These are phyloP conservation scores for Tolypeutes matacus DNA, from an alignment of 2,797 vertebrate genomes.

Conservation along the genomic window DNA sequence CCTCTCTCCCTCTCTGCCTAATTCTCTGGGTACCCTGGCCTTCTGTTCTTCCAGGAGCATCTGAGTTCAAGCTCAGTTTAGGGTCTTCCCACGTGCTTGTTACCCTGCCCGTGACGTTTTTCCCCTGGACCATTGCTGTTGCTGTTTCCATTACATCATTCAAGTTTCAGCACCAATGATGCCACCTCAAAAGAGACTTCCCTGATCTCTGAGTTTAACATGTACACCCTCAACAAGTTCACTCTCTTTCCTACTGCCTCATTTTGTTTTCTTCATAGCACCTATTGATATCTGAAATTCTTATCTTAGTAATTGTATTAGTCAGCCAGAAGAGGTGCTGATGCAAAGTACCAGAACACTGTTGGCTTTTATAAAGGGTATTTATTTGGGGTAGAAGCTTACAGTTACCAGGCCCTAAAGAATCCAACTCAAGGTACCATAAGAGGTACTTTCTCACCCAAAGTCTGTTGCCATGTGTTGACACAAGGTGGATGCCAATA, in stretches of 20 bases:
- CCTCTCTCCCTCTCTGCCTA: background rate
- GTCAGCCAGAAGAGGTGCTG: no score
- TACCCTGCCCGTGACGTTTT: background rate
- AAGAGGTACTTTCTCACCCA: no score
- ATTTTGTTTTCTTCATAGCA: background rate
- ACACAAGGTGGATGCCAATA: no score
- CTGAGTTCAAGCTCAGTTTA: background rate
- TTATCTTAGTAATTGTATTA: background rate
- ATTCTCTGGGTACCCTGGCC: background rate
- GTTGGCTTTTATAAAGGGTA: no score
- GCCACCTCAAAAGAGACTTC: background rate
- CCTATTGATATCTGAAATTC: background rate
- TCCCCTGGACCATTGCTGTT: background rate
- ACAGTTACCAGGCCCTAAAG: no score
- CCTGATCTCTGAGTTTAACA: background rate
- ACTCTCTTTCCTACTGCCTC: background rate
- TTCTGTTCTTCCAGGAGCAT: background rate
- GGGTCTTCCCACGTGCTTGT: background rate
- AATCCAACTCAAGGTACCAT: no score
- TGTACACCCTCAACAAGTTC: background rate
- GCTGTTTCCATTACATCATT: background rate
- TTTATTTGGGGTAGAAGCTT: no score
- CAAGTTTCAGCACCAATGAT: background rate
- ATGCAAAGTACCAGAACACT: no score
- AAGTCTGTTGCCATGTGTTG: no score